Conservation (phyloP, 2,797 vertebrate species). For the Pangasius krempfi region DNA sequence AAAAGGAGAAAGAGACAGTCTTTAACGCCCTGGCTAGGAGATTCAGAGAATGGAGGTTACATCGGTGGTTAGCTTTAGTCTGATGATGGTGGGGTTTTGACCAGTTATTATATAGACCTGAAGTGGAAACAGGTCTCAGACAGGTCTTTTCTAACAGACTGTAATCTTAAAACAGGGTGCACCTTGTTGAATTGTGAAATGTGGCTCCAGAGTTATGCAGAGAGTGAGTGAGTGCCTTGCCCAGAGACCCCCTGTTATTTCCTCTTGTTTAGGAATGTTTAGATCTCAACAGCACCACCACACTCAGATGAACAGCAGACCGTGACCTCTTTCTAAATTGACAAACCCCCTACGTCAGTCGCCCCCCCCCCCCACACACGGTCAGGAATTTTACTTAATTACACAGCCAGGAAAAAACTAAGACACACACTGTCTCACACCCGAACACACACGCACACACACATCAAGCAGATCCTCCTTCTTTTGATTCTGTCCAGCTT, state of each 20-base stretch:
- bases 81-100: constrained; percentile 1
- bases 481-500: constrained; percentile 57
- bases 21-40: constrained; percentile 7
- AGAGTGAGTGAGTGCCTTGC: constrained; percentile 25
- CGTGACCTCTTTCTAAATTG: constrained; percentile 62
- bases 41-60: constrained; percentile 19
- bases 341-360: constrained; percentile 64
- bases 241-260: constrained; percentile 57
- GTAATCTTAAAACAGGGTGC: not conserved
- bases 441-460: constrained; percentile 10
- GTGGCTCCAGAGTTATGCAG: not conserved
- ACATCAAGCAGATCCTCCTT: constrained; percentile 61
- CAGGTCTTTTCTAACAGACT: not conserved
- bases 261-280: constrained; percentile 69
- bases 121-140: not conserved
- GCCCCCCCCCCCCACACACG: constrained; percentile 41
- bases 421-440: not conserved
- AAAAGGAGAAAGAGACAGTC: constrained; percentile 65
- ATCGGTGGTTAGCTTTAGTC: constrained; percentile 10
- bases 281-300: constrained; percentile 47
- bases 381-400: constrained; percentile 8
- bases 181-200: constrained; percentile 24
- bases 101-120: not conserved
- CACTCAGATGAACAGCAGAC: not conserved
- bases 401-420: not conserved